These are phyloP conservation scores for Pygoscelis antarcticus DNA, from an alignment of 2,113 vertebrate species.

Conservation along the genomic window DNA sequence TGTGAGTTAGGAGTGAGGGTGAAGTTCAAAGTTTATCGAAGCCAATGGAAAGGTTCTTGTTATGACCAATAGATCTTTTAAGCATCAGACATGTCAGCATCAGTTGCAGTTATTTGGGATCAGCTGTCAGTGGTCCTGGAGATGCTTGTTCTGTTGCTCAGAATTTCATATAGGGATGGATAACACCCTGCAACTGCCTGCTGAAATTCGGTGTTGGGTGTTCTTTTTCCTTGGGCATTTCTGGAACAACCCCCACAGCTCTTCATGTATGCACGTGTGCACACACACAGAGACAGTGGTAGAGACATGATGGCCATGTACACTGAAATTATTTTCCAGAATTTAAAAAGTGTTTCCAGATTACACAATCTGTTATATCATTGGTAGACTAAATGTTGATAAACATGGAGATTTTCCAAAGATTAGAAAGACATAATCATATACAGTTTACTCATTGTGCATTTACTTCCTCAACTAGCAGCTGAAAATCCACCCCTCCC, in stretches of 20 bases:
- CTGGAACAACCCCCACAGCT: background rate
- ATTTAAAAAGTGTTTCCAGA: background rate
- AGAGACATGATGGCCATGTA: background rate
- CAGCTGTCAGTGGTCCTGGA: background rate
- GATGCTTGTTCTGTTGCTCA: background rate
- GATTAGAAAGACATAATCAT: background rate
- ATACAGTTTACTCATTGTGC: background rate
- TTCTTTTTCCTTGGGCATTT: background rate
- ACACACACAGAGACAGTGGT: too few species aligned
- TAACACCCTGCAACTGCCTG: background rate
- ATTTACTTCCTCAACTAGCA: background rate
- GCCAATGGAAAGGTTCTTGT: background rate
- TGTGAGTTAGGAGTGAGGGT: background rate
- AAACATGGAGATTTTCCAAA: background rate
- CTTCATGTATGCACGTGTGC: accelerated
- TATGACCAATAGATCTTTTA: background rate
- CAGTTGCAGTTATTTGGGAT: background rate
- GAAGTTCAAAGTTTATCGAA: background rate
- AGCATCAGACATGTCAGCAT: background rate
- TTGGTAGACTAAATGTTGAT: background rate
- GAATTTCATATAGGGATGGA: background rate
- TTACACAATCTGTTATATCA: background rate
- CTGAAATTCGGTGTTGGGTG: background rate
- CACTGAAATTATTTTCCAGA: background rate
- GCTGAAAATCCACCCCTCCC: background rate